Percentiles rank a stretch among this genome's conserved stretches.
Conservation (phyloP, 1,140 invertebrate species). For the Oscheius sp. region DNA sequence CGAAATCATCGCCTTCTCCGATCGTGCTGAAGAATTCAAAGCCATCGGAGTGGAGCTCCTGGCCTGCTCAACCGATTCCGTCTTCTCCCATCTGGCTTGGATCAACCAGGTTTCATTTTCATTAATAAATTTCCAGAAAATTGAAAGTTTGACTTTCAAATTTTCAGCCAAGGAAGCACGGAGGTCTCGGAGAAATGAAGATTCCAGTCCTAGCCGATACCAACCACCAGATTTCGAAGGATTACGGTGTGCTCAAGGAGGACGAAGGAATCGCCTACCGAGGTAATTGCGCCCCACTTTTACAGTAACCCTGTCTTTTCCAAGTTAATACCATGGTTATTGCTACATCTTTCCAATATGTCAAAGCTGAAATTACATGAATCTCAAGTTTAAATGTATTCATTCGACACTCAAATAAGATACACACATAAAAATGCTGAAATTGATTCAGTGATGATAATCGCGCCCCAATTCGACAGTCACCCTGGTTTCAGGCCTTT, state of each 20-base stretch:
- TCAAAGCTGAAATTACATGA: background rate
- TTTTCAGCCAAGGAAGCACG: conserved; percentile 84
- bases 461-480: too few relatives aligned
- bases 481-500: conserved; percentile 82
- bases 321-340: background rate
- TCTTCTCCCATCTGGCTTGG: conserved; percentile 88
- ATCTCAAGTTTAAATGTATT: too few relatives aligned
- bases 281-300: too few relatives aligned
- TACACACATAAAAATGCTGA: too few relatives aligned
- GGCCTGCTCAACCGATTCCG: conserved; percentile 82
- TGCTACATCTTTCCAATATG: background rate
- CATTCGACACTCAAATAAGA: too few relatives aligned
- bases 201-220: conserved; percentile 94
- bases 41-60: conserved; percentile 67
- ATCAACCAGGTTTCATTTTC: conserved; percentile 69
- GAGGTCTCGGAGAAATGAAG: conserved; percentile 89
- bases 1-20: conserved; percentile 92
- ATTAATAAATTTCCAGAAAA: too few relatives aligned
- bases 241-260: conserved; percentile 90
- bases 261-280: conserved; percentile 74
- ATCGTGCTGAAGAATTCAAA: conserved; percentile 77
- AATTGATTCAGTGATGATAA: too few relatives aligned
- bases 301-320: too few relatives aligned
- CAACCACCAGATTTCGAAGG: conserved; percentile 76
- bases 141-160: too few relatives aligned